Percentiles rank a stretch among this genome's conserved stretches.
Conservation (phyloP, 2,888 invertebrate species). For the Apodemia zela region DNA sequence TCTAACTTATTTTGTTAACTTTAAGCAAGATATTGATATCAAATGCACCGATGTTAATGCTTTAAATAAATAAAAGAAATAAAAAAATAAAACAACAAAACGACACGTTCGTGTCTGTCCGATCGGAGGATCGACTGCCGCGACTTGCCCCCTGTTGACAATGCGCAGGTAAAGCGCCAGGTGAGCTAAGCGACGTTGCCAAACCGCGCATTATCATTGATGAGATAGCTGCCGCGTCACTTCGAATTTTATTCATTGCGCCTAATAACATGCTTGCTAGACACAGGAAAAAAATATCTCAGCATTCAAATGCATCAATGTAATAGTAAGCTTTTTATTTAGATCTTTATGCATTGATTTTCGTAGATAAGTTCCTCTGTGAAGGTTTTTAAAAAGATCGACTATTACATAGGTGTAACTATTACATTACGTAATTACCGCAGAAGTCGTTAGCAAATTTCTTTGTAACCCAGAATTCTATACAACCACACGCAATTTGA, state of each 20-base stretch:
- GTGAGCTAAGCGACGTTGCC: conserved; percentile 77
- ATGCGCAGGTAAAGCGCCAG: conserved; percentile 77
- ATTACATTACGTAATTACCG: conserved; percentile 8
- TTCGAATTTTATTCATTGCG: conserved; percentile 56
- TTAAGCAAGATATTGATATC: neutral
- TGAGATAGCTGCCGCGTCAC: conserved; percentile 65
- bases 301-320: conserved; percentile 18
- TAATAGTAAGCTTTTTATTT: conserved; percentile 11
- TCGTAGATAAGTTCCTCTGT: conserved; percentile 9
- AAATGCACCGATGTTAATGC: conserved; percentile 28
- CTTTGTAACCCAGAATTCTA: neutral
- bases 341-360: conserved; percentile 1
- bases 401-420: neutral
- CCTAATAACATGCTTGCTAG: conserved; percentile 50
- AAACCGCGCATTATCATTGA: conserved; percentile 76
- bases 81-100: conserved; percentile 41
- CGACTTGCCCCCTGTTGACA: conserved; percentile 68
- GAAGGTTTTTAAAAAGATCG: conserved; percentile 19
- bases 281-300: conserved; percentile 21
- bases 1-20: conserved; percentile 6
- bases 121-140: conserved; percentile 67
- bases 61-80: conserved; percentile 50
- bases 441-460: neutral
- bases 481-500: neutral
- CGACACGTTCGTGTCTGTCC: conserved; percentile 60